These are phyloP conservation scores for Gymnobelideus leadbeateri DNA, from an alignment of 2,113 vertebrate species.

Conservation along the genomic window DNA sequence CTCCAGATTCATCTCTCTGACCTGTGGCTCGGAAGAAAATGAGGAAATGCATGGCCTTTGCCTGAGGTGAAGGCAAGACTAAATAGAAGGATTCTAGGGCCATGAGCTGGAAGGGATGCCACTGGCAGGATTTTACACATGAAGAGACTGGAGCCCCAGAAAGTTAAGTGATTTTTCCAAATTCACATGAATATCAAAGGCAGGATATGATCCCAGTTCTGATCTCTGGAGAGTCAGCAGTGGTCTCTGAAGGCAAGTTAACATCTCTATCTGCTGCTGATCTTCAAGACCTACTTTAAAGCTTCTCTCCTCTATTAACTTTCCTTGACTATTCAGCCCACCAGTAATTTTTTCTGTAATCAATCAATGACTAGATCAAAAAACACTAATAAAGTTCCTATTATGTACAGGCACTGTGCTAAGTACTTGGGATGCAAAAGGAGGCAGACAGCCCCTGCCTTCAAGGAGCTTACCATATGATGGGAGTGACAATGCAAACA, in stretches of 20 bases:
- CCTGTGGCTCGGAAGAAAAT: background rate
- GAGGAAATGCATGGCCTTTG: background rate
- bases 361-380: background rate
- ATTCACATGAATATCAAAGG: background rate
- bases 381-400: background rate
- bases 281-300: background rate
- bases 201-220: background rate
- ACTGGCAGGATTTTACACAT: background rate
- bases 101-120: background rate
- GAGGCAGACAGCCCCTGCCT: background rate
- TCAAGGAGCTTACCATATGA: background rate
- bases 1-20: background rate
- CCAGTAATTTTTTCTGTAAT: background rate
- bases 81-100: background rate
- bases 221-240: background rate
- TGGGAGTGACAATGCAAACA: background rate
- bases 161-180: background rate
- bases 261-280: background rate
- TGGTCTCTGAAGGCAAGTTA: background rate
- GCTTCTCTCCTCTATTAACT: background rate
- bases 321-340: background rate
- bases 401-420: background rate
- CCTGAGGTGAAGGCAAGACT: background rate
- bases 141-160: background rate
- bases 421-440: background rate